Evolutionary conservation across 1,140 invertebrate species (phyloP).

Genomic region (Wiebesia pumilae): DNA sequence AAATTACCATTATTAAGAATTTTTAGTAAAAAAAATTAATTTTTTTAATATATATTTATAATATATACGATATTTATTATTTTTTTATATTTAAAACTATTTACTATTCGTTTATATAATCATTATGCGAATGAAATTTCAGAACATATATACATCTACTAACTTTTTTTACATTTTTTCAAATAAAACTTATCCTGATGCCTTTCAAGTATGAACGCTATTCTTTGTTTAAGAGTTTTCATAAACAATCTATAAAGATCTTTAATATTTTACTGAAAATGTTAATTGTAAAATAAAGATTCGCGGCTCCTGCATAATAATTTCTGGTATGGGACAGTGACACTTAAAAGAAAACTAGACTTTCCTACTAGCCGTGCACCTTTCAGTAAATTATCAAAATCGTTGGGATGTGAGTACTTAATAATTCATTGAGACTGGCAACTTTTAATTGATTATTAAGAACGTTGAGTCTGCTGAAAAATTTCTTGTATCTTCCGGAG

Average conservation of each 20-base stretch:
- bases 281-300: slow-evolving; percentile 19
- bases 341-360: not conserved
- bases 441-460: slow-evolving; percentile 51
- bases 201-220: too few species aligned
- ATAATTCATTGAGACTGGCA: slow-evolving; percentile 35
- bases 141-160: too few species aligned
- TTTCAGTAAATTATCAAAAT: slow-evolving; percentile 38
- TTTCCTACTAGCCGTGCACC: not conserved
- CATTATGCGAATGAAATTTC: too few species aligned
- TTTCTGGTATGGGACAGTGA: not conserved
- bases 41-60: too few species aligned
- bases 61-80: too few species aligned
- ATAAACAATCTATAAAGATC: not conserved
- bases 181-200: too few species aligned
- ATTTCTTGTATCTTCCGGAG: not conserved
- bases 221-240: too few species aligned
- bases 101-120: too few species aligned
- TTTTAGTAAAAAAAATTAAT: too few species aligned
- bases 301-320: slow-evolving; percentile 7
- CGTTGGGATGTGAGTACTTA: slow-evolving; percentile 13
- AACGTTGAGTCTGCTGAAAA: slow-evolving; percentile 40
- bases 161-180: too few species aligned
- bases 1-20: too few species aligned
- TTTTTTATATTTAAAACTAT: too few species aligned
- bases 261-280: not conserved